phyloP scores from a whole-genome alignment of 2,888 invertebrate species.

The Palloptera scutellata region DNA sequence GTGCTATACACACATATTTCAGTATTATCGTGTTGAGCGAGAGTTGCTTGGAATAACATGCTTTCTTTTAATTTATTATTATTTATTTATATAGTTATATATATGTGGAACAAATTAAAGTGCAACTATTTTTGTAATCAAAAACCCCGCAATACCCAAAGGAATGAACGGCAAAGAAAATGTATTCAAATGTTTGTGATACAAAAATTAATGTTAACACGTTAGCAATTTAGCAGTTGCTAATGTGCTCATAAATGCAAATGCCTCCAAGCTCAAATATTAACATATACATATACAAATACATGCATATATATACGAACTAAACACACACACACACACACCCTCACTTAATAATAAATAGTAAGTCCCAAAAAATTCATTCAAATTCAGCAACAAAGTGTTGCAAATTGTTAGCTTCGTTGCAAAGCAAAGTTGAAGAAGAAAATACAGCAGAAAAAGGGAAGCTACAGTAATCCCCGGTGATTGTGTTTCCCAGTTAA shows the following conservation, averaged over 20 bases:
- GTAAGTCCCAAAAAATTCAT: not conserved
- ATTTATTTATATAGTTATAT: slow-evolving; percentile 1
- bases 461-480: too few species aligned
- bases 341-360: not conserved
- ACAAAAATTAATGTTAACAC: slow-evolving; percentile 42
- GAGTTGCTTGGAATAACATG: too few species aligned
- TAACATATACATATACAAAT: not conserved
- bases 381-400: not conserved
- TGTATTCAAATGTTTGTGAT: too few species aligned
- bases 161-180: too few species aligned
- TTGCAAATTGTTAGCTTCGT: too few species aligned
- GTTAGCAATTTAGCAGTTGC: slow-evolving; percentile 37
- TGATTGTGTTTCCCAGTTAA: too few species aligned
- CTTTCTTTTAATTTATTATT: not conserved
- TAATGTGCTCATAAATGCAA: slow-evolving; percentile 10
- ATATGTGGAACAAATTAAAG: not conserved
- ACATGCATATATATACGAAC: too few species aligned
- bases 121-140: not conserved
- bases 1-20: slow-evolving; percentile 7
- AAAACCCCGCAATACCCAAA: not conserved
- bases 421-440: not conserved
- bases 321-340: not conserved
- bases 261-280: not conserved
- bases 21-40: slow-evolving; percentile 24
- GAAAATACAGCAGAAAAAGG: not conserved